Evolutionary conservation across 2,797 vertebrate species (phyloP).

Genomic region (Oreonectes daqikongensis): DNA sequence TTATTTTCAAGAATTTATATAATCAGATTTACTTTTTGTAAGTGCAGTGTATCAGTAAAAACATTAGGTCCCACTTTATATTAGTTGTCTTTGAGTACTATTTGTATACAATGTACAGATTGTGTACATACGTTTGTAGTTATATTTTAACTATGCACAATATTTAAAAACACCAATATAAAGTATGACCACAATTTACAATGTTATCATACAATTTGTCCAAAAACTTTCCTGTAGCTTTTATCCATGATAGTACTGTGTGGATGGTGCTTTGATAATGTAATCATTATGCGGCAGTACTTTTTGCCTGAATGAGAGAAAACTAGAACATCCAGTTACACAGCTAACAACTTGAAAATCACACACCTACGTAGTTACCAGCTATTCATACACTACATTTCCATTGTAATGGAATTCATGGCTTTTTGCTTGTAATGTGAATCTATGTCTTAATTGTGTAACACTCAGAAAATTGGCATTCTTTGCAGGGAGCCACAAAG

Average conservation of each 20-base stretch:
- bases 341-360: background rate
- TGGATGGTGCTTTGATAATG: too few species aligned
- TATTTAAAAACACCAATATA: background rate
- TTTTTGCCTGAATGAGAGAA: background rate
- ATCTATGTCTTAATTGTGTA: background rate
- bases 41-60: background rate
- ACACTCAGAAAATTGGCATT: background rate
- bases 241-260: background rate
- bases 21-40: background rate
- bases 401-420: background rate
- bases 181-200: background rate
- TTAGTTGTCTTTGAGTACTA: too few species aligned
- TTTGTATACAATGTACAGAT: too few species aligned
- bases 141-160: background rate
- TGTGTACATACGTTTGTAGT: background rate
- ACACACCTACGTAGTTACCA: background rate
- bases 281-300: background rate
- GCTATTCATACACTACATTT: background rate
- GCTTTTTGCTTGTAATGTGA: background rate
- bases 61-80: background rate
- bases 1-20: background rate
- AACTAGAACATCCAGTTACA: slow-evolving; percentile 16
- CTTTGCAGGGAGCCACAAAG: background rate
- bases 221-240: background rate
- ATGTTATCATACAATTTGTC: background rate